Evolutionary conservation across 2,888 invertebrate genomes (phyloP), one percentile per base, ranked within the genome.

Genomic region (Malachius bipustulatus): DNA sequence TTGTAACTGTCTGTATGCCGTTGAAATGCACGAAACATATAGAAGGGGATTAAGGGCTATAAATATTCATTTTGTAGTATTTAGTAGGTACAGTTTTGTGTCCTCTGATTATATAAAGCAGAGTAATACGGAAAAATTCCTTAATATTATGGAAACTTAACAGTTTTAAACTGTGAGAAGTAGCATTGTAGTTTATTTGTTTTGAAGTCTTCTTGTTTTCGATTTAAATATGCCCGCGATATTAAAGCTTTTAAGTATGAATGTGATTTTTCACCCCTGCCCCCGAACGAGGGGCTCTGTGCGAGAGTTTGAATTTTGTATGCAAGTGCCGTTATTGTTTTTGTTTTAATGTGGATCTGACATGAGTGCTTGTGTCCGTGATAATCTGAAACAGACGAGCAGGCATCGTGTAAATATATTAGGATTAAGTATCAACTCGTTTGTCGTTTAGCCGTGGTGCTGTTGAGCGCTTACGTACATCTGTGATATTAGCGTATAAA

Each of bases 11-110:
- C 78, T 80, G 79, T 80, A 80, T 80, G 75, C 78, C 78, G 75
- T 77, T 78, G 80, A 81, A 80, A 81, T 81, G 80, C 80, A 81
- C 80, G 79, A 80, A 81, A 80, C 80, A 75, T 79, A 75, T 79
- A 80, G 81, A 81, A 80, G 80, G 80, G 77, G 73, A 77, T 73
- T 57, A 58, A 52, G 55, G 54, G 55, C 54, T 52, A 48, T 45
- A n/a, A n/a, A n/a, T 50, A 50, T 55, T 53, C 54, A 42, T 49
- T 52, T 51, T 43, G 43, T 43, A 52, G 39, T 37, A 37, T 37
- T 36, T 36, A 29, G 16, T 32, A 39, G 8, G 8, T 24, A 24
- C 24, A n/a, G 8, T 8, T 8, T 24, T 8, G n/a, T 24, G n/a
- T 24, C 24, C n/a, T 8, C 24, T 24, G 24, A 24, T 24, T 8